Evolutionary conservation across 2,888 invertebrate genomes (phyloP).

Genomic region (Leucozona laternaria): DNA sequence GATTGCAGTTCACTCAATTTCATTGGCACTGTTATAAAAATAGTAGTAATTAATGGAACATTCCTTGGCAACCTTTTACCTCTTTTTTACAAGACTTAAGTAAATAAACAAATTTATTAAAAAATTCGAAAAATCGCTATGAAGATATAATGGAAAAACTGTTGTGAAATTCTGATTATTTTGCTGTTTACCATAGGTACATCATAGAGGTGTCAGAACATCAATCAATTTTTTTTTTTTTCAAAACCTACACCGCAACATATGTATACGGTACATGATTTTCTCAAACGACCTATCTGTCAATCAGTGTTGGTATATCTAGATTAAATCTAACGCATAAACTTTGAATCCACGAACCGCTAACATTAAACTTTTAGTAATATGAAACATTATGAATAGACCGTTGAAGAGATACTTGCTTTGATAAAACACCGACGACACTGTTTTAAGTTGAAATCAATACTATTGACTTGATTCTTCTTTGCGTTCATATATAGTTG

Average conservation of each 20-base stretch:
- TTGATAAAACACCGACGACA: slow-evolving; percentile 6
- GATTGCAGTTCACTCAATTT: too few species aligned
- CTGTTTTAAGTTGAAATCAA: slow-evolving; percentile 4
- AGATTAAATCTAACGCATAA: background rate
- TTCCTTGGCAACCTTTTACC: too few species aligned
- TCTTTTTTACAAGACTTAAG: too few species aligned
- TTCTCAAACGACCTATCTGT: slow-evolving; percentile 21
- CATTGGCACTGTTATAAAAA: too few species aligned
- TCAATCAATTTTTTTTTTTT: slow-evolving; percentile 15
- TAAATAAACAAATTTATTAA: too few species aligned
- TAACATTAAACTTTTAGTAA: slow-evolving; percentile 6
- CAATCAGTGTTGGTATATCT: slow-evolving; percentile 7
- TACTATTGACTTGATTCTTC: background rate
- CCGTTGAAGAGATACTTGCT: background rate
- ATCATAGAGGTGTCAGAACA: slow-evolving; percentile 2
- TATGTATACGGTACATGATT: background rate
- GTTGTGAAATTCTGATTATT: background rate
- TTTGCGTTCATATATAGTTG: background rate
- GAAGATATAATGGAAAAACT: background rate
- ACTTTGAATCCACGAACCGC: background rate
- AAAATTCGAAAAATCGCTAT: too few species aligned
- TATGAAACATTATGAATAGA: background rate
- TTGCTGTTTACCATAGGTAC: background rate
- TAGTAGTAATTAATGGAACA: too few species aligned
- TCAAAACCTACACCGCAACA: slow-evolving; percentile 9